Conservation (phyloP, 2,797 vertebrate genomes). For the Sciurus carolinensis region DNA sequence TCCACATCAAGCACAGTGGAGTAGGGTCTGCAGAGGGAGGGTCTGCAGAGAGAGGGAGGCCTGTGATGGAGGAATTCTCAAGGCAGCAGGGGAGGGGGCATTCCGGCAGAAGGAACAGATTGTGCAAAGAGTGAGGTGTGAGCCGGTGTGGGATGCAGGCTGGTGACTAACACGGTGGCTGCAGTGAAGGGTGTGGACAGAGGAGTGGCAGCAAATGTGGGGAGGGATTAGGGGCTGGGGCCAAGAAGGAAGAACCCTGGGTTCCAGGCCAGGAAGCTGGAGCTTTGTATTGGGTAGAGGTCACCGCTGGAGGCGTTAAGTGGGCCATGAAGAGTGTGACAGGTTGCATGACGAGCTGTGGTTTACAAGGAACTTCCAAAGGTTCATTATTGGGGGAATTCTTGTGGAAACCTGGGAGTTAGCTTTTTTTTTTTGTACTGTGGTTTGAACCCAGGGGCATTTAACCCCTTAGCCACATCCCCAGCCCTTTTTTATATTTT, state of each 20-base stretch:
- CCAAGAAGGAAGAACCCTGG: background rate
- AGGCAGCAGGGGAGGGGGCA: background rate
- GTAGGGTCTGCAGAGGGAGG: background rate
- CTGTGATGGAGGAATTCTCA: background rate
- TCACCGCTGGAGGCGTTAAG: background rate
- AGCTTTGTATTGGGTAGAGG: background rate
- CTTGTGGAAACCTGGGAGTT: background rate
- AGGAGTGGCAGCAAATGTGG: background rate
- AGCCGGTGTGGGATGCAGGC: background rate
- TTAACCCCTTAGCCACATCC: too few relatives aligned
- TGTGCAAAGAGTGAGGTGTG: slow-evolving; percentile 39
- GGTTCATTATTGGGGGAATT: background rate
- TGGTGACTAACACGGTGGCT: slow-evolving; percentile 34
- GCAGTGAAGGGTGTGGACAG: background rate
- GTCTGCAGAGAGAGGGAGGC: background rate
- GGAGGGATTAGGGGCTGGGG: background rate
- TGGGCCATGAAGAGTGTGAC: background rate
- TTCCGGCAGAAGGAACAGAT: background rate
- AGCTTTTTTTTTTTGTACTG: background rate
- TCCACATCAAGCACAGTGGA: background rate
- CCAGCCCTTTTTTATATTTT: too few relatives aligned
- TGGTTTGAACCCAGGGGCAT: too few relatives aligned
- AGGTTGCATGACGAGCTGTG: background rate
- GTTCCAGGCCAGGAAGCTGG: background rate
- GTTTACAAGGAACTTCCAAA: background rate